These are phyloP conservation scores for Drosophila baimaii DNA, from an alignment of 1,140 invertebrate species.

Conservation along the genomic window DNA sequence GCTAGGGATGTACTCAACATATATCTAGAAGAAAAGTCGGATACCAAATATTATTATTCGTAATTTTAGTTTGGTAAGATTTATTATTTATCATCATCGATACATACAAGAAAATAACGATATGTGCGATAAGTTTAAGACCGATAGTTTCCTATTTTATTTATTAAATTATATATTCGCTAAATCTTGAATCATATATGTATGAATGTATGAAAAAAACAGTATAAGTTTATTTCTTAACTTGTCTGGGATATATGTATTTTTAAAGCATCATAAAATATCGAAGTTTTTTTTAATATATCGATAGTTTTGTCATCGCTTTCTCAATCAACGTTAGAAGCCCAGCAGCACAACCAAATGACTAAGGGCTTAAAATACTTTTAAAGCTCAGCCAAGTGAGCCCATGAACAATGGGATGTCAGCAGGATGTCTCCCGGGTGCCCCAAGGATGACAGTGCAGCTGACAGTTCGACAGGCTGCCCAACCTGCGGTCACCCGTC, in stretches of 20 bases:
- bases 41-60: too few relatives aligned
- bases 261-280: too few relatives aligned
- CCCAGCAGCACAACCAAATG: conserved; percentile 23
- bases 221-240: too few relatives aligned
- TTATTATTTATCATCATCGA: too few relatives aligned
- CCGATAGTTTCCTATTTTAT: too few relatives aligned
- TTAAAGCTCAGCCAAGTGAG: conserved; percentile 48
- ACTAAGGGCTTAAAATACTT: conserved; percentile 39
- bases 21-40: background rate
- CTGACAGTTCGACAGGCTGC: conserved; percentile 39
- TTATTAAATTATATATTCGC: too few relatives aligned
- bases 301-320: background rate
- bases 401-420: conserved; percentile 26
- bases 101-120: background rate
- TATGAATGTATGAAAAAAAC: too few relatives aligned
- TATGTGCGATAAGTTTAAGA: background rate
- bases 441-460: conserved; percentile 27
- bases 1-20: background rate
- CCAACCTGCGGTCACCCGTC: conserved; percentile 14
- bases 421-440: conserved; percentile 19
- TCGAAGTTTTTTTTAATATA: too few relatives aligned
- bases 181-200: too few relatives aligned
- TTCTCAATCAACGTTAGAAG: background rate
- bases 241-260: too few relatives aligned
- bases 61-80: too few relatives aligned